phyloP scores from a whole-genome alignment of 2,888 invertebrate species.

The Lumbricus terrestris region DNA sequence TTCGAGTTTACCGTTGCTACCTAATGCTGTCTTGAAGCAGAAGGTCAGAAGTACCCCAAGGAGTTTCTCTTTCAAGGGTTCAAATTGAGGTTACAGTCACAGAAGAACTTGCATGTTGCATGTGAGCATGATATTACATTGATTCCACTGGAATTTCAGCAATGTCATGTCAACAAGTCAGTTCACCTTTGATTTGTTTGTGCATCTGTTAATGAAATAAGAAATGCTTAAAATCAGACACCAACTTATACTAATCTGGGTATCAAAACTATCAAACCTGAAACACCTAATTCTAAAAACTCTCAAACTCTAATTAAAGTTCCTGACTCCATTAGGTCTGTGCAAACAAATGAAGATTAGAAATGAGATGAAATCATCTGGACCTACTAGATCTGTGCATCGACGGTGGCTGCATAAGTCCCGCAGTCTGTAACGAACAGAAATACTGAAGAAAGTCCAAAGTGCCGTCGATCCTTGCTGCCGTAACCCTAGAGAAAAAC shows the following conservation, averaged over 20 bases:
- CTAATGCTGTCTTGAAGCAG: too few species aligned
- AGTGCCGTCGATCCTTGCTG: constrained; percentile 78
- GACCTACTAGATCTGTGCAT: constrained; percentile 15
- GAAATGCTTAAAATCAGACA: neutral
- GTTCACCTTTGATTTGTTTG: too few species aligned
- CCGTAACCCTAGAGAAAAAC: constrained; percentile 69
- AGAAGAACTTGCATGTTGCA: too few species aligned
- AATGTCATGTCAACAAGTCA: too few species aligned
- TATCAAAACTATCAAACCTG: neutral
- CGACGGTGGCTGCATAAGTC: neutral
- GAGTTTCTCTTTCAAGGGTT: neutral
- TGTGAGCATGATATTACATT: too few species aligned
- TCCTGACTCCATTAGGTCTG: too few species aligned
- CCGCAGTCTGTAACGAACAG: neutral
- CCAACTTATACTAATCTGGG: neutral
- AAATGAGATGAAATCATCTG: neutral
- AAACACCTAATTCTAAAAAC: neutral
- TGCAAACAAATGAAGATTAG: too few species aligned
- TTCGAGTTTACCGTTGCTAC: neutral
- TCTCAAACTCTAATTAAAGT: too few species aligned
- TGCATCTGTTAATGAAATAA: too few species aligned
- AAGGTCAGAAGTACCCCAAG: neutral
- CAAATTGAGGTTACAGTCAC: neutral
- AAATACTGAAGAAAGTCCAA: constrained; percentile 71
- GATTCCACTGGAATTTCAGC: too few species aligned